Base-by-base conservation (phyloP, 2,888 invertebrate species). In the Pachycephus smyrnensis region DNA sequence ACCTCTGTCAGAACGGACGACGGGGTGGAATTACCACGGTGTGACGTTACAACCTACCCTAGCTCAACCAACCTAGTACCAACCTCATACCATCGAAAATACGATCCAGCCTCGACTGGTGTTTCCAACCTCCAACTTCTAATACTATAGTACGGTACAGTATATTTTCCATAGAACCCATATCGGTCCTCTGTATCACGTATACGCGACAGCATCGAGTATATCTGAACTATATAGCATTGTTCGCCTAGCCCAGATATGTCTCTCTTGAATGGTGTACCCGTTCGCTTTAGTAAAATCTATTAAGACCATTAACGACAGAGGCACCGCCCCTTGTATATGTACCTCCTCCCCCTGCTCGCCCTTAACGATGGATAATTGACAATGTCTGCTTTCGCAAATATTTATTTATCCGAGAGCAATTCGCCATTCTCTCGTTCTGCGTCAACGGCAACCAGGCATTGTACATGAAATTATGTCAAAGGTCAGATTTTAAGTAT, bases 11-110 rank as follows among this genome's bases (percentile, higher is more conserved):
- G 77, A 69, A 33, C 77, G 68, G 15, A 69, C n/a, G 40, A 37
- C 71, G 35, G 77, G 75, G 77, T 77, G 74, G 71, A 73, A 69
- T 75, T 75, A 77, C 77, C 77, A 33, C 75, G 75, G 77, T 77
- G 71, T 77, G 75, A 73, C 69, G 75, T 77, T 77, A 75, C 77
- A 77, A 77, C 77, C 69, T 71, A 71, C 69, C 69, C 69, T n/a
- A 69, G 31, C 69, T 69, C 69, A 11, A n/a, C 69, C 69, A 69
- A 69, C 69, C 40, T 55, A 55, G 6, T 33, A 31, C 32, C 71
- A 31, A 32, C 31, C 32, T 32, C 71, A 12, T 71, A 71, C 71
- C 71, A 33, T 4, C 71, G 32, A 71, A 33, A 71, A 71, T 11
- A 71, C 71, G 31, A 71, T 71, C 31, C 71, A 71, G 71, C 71